These are phyloP conservation scores for Pteronotus mesoamericanus DNA, from an alignment of 2,797 vertebrate genomes.

Conservation along the genomic window DNA sequence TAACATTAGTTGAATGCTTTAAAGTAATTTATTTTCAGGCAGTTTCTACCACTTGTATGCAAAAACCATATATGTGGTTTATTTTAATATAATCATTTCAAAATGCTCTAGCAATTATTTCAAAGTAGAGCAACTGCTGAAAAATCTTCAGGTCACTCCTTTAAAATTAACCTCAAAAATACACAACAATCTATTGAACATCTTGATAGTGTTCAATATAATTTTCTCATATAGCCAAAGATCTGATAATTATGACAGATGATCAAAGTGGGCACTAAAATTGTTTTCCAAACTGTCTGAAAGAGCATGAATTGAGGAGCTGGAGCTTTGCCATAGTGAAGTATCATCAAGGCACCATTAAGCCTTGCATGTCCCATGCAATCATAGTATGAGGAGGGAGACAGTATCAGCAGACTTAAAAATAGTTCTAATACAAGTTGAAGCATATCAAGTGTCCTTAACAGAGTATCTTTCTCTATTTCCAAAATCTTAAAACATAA, in stretches of 20 bases:
- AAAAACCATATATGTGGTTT: neutral
- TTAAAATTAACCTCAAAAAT: constrained; percentile 26
- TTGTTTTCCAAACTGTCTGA: constrained; percentile 3
- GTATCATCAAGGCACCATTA: neutral
- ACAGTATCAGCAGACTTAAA: neutral
- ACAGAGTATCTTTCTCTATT: neutral
- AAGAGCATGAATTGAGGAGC: neutral
- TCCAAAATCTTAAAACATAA: neutral
- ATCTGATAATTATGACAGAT: neutral
- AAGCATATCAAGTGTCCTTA: neutral
- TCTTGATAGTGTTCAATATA: constrained; percentile 1
- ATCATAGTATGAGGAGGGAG: neutral
- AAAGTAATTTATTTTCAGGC: constrained; percentile 21
- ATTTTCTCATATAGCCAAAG: constrained; percentile 6
- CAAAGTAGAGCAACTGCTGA: constrained; percentile 11
- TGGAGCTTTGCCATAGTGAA: neutral
- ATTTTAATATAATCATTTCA: neutral
- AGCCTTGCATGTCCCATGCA: neutral
- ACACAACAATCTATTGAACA: neutral
- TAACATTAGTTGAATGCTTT: neutral
- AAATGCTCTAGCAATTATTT: constrained; percentile 2
- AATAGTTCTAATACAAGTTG: neutral
- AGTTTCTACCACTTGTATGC: neutral
- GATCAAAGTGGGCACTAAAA: neutral
- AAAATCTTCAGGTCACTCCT: constrained; percentile 17